Conservation (phyloP, 2,888 invertebrate genomes). For the Lepidochitona cinerea region DNA sequence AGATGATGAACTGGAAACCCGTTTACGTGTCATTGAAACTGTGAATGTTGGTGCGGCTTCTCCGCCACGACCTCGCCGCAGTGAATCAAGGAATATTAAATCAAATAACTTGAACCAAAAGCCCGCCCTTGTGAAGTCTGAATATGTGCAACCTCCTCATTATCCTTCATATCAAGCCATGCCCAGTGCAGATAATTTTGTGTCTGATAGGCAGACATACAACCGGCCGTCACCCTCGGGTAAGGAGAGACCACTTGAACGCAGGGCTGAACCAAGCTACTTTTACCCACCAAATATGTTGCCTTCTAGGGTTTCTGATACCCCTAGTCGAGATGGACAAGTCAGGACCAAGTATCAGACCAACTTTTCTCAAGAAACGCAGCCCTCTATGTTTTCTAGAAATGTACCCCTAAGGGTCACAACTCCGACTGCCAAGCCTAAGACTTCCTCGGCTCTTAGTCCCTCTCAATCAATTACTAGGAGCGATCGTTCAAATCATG, state of each 20-base stretch:
- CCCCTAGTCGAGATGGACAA: background rate
- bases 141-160: background rate
- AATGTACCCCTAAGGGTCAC: background rate
- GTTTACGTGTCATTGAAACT: background rate
- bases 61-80: background rate
- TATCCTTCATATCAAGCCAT: no score
- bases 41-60: background rate
- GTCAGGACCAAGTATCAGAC: background rate
- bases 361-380: background rate
- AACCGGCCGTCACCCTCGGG: background rate
- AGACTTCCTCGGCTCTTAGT: background rate
- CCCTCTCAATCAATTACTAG: background rate
- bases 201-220: no score
- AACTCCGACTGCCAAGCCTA: background rate
- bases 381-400: background rate
- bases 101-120: background rate
- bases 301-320: background rate
- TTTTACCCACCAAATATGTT: constrained; percentile 5
- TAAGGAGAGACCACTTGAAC: background rate
- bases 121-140: background rate
- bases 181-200: no score
- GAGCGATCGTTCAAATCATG: no score
- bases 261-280: background rate
- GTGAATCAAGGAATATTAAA: no score
- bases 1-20: background rate